A percentile compares a stretch with the other conserved stretches of the same genome.
Evolutionary conservation across 2,888 invertebrate genomes (phyloP).

Genomic region (Catotricha subobsoleta): DNA sequence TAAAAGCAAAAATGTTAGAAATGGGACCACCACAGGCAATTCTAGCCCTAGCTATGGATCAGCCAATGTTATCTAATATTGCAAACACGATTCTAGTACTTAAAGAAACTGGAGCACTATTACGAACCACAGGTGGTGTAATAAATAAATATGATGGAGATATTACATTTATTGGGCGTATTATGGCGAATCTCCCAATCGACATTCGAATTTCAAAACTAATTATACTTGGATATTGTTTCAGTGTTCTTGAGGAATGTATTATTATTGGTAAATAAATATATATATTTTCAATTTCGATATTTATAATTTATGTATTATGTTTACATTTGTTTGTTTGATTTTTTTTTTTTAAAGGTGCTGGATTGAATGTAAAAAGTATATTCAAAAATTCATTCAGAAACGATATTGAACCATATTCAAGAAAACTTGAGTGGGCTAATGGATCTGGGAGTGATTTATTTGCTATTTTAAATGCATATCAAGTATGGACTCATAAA

Average conservation of each 20-base stretch:
- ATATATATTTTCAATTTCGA: neutral
- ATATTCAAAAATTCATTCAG: slow-evolving; percentile 60
- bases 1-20: slow-evolving; percentile 64
- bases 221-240: slow-evolving; percentile 71
- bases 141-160: slow-evolving; percentile 57
- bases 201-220: slow-evolving; percentile 68
- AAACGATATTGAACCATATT: slow-evolving; percentile 48
- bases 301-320: slow-evolving; percentile 2
- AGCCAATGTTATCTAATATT: slow-evolving; percentile 69
- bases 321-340: slow-evolving; percentile 7
- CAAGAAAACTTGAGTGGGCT: slow-evolving; percentile 64
- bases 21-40: slow-evolving; percentile 65
- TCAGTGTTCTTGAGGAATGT: slow-evolving; percentile 65
- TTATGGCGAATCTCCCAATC: slow-evolving; percentile 68
- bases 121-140: slow-evolving; percentile 36
- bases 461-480: slow-evolving; percentile 63
- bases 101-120: slow-evolving; percentile 57
- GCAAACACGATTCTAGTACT: slow-evolving; percentile 52
- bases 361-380: slow-evolving; percentile 63
- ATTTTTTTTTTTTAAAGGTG: slow-evolving; percentile 36
- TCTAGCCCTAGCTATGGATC: slow-evolving; percentile 67
- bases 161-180: slow-evolving; percentile 64
- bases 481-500: slow-evolving; percentile 35
- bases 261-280: slow-evolving; percentile 49
- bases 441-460: slow-evolving; percentile 65